These are phyloP conservation scores for Drosophila macrospina DNA, from an alignment of 2,888 invertebrate species.

Conservation along the genomic window DNA sequence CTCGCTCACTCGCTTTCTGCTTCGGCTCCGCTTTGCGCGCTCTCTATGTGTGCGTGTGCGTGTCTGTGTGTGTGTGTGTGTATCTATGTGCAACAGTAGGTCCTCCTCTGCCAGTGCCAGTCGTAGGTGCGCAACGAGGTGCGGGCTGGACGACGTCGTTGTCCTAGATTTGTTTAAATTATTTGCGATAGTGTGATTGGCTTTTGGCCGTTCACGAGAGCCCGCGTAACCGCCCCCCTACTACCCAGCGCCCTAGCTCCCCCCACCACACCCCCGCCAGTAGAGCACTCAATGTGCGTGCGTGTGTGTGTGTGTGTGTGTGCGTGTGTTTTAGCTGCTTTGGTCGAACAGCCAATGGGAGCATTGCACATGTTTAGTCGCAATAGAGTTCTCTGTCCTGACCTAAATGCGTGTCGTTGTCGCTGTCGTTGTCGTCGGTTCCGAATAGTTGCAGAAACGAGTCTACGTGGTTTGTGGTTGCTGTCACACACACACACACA, in stretches of 20 bases:
- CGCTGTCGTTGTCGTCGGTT: slow-evolving; percentile 48
- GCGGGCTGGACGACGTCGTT: slow-evolving; percentile 56
- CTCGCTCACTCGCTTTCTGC: slow-evolving; percentile 32
- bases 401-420: slow-evolving; percentile 73
- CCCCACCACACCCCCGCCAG: slow-evolving; percentile 13
- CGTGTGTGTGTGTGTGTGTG: slow-evolving; percentile 42
- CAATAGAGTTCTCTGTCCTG: slow-evolving; percentile 61
- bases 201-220: slow-evolving; percentile 67
- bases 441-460: slow-evolving; percentile 73
- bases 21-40: slow-evolving; percentile 26
- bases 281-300: background rate
- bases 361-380: slow-evolving; percentile 79
- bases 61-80: slow-evolving; percentile 33
- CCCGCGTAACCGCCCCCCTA: slow-evolving; percentile 2
- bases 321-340: slow-evolving; percentile 62
- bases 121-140: slow-evolving; percentile 37
- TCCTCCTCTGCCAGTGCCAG: slow-evolving; percentile 69
- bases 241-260: slow-evolving; percentile 16
- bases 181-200: slow-evolving; percentile 86
- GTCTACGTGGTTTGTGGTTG: slow-evolving; percentile 57
- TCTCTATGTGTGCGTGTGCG: slow-evolving; percentile 29
- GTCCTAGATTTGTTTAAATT: slow-evolving; percentile 85
- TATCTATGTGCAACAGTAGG: slow-evolving; percentile 47
- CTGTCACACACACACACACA: slow-evolving; percentile 28
- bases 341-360: slow-evolving; percentile 76